Evolutionary conservation across 2,888 invertebrate species (phyloP).

Genomic region (Desoria tigrina): DNA sequence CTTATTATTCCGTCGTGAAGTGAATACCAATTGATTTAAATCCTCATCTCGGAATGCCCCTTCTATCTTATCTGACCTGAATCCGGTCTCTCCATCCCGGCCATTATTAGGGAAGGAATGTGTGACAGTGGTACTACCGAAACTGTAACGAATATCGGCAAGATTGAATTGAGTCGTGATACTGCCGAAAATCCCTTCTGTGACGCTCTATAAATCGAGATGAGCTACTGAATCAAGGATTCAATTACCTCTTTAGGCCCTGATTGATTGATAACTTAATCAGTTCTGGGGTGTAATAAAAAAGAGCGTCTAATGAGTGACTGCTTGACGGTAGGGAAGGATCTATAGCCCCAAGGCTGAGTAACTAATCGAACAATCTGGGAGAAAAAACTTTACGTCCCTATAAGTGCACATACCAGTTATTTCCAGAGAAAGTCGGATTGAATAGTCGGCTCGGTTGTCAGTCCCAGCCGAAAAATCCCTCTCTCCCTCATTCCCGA

Average conservation of each 20-base stretch:
- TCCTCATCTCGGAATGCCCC: not conserved
- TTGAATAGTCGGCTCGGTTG: not conserved
- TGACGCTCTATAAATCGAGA: too few species aligned
- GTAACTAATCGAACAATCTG: not conserved
- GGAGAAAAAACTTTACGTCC: not conserved
- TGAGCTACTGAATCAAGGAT: conserved; percentile 5
- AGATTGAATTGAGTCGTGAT: too few species aligned
- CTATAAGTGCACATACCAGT: not conserved
- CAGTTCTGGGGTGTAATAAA: not conserved
- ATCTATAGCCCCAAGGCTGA: not conserved
- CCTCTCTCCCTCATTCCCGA: not conserved
- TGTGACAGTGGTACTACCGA: too few species aligned
- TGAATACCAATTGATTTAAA: not conserved
- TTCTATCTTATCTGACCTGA: not conserved
- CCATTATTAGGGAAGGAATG: too few species aligned
- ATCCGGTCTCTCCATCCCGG: too few species aligned
- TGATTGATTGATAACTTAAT: conserved; percentile 18
- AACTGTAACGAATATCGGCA: too few species aligned
- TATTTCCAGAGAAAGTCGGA: not conserved
- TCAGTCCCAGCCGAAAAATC: not conserved
- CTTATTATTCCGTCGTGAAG: not conserved
- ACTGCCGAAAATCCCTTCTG: too few species aligned
- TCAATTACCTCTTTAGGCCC: not conserved
- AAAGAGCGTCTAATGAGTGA: not conserved
- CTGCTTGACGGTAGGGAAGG: not conserved